A percentile compares a stretch with the other conserved stretches of the same genome.
phyloP scores from a whole-genome alignment of 2,113 vertebrate genomes.

The Chrysochloris asiatica region DNA sequence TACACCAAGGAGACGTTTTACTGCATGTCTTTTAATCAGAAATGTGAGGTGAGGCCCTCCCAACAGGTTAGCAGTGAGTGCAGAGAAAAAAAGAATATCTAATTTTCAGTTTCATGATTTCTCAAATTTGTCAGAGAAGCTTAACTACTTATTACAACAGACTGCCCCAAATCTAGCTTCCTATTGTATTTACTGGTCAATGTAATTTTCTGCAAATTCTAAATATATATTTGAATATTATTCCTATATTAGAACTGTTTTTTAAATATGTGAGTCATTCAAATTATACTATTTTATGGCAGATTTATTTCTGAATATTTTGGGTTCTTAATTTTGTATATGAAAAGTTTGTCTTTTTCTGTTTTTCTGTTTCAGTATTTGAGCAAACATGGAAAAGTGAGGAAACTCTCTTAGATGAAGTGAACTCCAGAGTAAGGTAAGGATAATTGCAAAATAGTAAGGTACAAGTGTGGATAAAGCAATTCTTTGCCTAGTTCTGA shows the following conservation, averaged over 20 bases:
- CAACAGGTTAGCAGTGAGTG: constrained; percentile 31
- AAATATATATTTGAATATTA: neutral
- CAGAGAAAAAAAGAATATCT: constrained; percentile 33
- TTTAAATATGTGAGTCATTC: neutral
- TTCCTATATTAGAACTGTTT: neutral
- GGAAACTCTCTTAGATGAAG: neutral
- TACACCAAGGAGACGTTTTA: constrained; percentile 50
- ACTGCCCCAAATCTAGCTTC: neutral
- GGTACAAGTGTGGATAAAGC: neutral
- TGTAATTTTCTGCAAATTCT: neutral
- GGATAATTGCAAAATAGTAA: no score
- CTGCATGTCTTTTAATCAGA: constrained; percentile 65
- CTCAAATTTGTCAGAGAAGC: neutral
- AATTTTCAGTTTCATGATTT: constrained; percentile 52
- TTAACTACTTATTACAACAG: neutral
- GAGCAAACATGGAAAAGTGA: neutral
- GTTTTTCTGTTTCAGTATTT: no score
- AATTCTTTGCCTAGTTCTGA: neutral
- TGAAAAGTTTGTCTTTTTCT: no score
- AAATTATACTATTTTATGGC: neutral
- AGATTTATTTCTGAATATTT: neutral
- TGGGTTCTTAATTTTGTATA: neutral
- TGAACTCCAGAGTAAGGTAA: no score
- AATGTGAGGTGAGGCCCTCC: constrained; percentile 23
- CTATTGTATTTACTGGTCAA: neutral